Evolutionary conservation across 2,797 vertebrate species (phyloP).

Genomic region (Acipenser transmontanus): DNA sequence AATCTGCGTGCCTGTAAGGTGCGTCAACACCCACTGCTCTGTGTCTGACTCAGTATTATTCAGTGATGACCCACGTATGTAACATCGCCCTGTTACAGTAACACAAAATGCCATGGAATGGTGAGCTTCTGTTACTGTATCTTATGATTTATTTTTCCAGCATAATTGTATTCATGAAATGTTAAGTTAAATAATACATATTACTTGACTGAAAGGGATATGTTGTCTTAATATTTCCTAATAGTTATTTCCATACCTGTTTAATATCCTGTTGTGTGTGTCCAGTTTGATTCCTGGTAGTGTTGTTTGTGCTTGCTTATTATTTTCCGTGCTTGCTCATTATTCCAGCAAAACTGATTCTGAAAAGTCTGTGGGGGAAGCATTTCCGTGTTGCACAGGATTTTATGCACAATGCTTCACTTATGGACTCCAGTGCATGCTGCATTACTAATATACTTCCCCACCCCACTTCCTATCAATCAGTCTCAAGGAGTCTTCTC

Average conservation of each 20-base stretch:
- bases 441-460: no score
- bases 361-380: background rate
- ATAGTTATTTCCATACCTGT: background rate
- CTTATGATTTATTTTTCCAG: background rate
- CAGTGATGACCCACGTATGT: no score
- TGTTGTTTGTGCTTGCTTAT: background rate
- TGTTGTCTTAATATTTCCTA: background rate
- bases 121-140: background rate
- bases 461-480: no score
- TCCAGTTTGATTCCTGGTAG: background rate
- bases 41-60: no score
- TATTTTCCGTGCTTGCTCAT: background rate
- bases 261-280: background rate
- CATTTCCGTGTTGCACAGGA: no score
- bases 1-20: no score
- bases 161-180: background rate
- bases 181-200: background rate
- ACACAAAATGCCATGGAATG: background rate
- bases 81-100: background rate
- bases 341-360: background rate
- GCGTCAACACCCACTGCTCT: no score
- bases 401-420: no score
- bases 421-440: no score
- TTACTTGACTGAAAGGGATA: background rate
- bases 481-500: no score